A percentile compares a stretch with the other conserved stretches of the same genome.
Evolutionary conservation across 2,888 invertebrate genomes (phyloP).

Genomic region (Leucophora obtusa): DNA sequence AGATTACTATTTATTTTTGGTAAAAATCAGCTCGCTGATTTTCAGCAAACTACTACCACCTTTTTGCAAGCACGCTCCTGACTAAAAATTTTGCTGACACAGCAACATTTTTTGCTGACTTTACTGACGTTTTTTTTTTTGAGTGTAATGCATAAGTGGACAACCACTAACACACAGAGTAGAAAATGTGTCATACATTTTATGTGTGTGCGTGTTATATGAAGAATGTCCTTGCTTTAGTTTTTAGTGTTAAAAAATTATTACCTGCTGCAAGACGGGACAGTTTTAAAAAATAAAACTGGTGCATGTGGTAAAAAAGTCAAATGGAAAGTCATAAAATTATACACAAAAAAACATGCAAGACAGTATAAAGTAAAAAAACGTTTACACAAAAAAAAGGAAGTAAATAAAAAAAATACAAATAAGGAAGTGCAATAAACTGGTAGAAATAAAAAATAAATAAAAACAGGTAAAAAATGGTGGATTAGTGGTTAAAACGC

Average conservation of each 20-base stretch:
- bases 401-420: conserved; percentile 4
- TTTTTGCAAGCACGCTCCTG: too few species aligned
- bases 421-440: background rate
- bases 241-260: conserved; percentile 40
- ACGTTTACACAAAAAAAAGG: background rate
- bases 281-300: background rate
- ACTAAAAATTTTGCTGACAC: too few species aligned
- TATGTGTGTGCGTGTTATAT: background rate
- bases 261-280: conserved; percentile 7
- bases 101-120: too few species aligned
- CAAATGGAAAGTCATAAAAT: conserved; percentile 40
- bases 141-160: background rate
- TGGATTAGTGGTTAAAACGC: too few species aligned
- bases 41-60: too few species aligned
- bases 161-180: background rate
- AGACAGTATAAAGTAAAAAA: background rate
- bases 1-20: too few species aligned
- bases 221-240: conserved; percentile 12
- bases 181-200: conserved; percentile 18
- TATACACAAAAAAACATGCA: background rate
- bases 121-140: too few species aligned
- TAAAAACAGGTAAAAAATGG: background rate
- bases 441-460: background rate
- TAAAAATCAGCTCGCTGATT: too few species aligned
- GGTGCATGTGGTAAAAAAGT: conserved; percentile 43